phyloP scores from a whole-genome alignment of 2,888 invertebrate genomes.

The Apamea monoglypha region DNA sequence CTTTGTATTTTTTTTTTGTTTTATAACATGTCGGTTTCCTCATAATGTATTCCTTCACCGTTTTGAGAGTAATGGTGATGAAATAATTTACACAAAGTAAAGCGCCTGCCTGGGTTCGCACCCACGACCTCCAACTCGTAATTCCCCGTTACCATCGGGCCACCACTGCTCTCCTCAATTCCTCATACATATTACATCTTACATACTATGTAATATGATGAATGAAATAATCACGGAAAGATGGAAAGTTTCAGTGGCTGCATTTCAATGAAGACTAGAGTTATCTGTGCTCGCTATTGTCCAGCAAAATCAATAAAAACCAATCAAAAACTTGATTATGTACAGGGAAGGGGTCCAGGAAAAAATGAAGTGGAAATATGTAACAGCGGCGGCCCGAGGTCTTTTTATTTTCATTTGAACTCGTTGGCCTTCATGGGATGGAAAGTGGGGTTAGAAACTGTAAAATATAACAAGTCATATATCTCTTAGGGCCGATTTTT shows the following conservation, averaged over 20 bases:
- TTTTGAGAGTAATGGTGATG: too few relatives aligned
- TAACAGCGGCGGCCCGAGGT: not conserved
- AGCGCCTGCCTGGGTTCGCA: too few relatives aligned
- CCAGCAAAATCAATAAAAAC: conserved; percentile 36
- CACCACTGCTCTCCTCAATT: too few relatives aligned
- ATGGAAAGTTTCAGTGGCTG: not conserved
- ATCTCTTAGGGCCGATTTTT: too few relatives aligned
- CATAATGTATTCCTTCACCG: too few relatives aligned
- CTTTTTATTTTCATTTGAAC: not conserved
- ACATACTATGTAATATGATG: not conserved
- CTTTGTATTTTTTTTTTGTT: too few relatives aligned
- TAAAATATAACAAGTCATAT: not conserved
- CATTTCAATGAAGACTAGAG: conserved; percentile 15
- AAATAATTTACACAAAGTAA: too few relatives aligned
- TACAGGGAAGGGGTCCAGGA: not conserved
- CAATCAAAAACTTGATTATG: conserved; percentile 37
- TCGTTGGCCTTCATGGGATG: too few relatives aligned
- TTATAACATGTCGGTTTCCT: too few relatives aligned
- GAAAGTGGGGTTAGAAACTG: not conserved
- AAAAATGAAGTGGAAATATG: not conserved
- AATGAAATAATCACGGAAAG: not conserved
- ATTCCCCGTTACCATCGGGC: too few relatives aligned
- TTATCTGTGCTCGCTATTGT: conserved; percentile 10
- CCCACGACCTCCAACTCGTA: too few relatives aligned
- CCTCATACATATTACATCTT: not conserved